Evolutionary conservation across 2,888 invertebrate genomes (phyloP).

Genomic region (Blera fallax): DNA sequence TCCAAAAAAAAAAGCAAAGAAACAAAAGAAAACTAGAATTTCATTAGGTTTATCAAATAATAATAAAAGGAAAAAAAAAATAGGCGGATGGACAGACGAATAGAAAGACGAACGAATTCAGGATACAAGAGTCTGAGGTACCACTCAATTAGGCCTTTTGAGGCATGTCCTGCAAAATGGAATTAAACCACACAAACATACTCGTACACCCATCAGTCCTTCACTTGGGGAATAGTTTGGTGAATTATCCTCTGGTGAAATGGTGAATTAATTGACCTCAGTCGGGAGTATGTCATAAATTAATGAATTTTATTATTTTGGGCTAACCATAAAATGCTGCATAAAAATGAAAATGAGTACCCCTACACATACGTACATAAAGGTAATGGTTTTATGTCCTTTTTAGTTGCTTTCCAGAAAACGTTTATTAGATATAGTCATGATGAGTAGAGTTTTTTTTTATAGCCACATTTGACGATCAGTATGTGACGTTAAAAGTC

Average conservation of each 20-base stretch:
- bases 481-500: not conserved
- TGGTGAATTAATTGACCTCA: conserved; percentile 39
- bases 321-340: conserved; percentile 26
- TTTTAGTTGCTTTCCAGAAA: not conserved
- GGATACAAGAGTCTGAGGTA: not conserved
- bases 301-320: conserved; percentile 26
- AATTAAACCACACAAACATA: not conserved
- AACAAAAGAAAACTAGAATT: conserved; percentile 43
- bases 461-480: not conserved
- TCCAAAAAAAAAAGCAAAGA: not conserved
- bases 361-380: not conserved
- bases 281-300: conserved; percentile 24
- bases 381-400: not conserved
- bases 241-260: conserved; percentile 12
- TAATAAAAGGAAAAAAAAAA: not conserved
- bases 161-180: not conserved
- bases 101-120: too few relatives aligned
- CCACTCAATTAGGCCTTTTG: conserved; percentile 1
- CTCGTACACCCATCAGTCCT: not conserved
- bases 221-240: not conserved
- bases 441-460: not conserved
- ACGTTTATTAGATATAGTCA: not conserved
- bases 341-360: conserved; percentile 1
- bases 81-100: not conserved
- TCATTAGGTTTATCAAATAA: conserved; percentile 52